These are phyloP conservation scores for Epicauta chinensis DNA, from an alignment of 1,140 invertebrate species.

Conservation along the genomic window DNA sequence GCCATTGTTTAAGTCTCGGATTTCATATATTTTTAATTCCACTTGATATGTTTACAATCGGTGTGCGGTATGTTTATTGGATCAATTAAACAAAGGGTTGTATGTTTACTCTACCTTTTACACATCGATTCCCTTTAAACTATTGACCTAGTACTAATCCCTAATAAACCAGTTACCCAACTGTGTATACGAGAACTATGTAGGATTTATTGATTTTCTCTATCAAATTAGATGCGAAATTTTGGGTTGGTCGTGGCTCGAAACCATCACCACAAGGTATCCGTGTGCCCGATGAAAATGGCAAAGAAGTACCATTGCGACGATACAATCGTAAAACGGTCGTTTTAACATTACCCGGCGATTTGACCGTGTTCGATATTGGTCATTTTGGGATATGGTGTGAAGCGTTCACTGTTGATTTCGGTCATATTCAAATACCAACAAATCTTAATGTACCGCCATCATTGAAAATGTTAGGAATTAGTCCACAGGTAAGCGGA, in stretches of 20 bases:
- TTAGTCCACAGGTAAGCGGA: conserved; percentile 79
- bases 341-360: conserved; percentile 75
- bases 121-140: not conserved
- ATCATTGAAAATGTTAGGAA: conserved; percentile 85
- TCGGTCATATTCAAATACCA: conserved; percentile 77
- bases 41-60: no score
- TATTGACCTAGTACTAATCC: not conserved
- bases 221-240: conserved; percentile 84
- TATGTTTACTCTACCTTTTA: not conserved
- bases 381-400: conserved; percentile 85
- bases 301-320: conserved; percentile 68
- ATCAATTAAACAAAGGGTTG: not conserved
- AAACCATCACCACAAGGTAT: conserved; percentile 72
- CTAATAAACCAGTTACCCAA: not conserved
- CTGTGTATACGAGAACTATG: not conserved
- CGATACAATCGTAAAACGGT: conserved; percentile 79
- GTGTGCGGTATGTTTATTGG: not conserved
- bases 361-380: conserved; percentile 75
- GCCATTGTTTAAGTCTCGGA: no score
- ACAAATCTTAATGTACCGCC: conserved; percentile 72
- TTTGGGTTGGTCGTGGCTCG: conserved; percentile 79
- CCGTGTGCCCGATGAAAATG: conserved; percentile 82
- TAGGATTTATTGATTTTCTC: conserved; percentile 21
- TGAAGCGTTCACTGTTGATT: conserved; percentile 83
- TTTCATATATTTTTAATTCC: no score